Base-by-base conservation (phyloP, 2,888 invertebrate genomes). In the Drosophila mettleri region DNA sequence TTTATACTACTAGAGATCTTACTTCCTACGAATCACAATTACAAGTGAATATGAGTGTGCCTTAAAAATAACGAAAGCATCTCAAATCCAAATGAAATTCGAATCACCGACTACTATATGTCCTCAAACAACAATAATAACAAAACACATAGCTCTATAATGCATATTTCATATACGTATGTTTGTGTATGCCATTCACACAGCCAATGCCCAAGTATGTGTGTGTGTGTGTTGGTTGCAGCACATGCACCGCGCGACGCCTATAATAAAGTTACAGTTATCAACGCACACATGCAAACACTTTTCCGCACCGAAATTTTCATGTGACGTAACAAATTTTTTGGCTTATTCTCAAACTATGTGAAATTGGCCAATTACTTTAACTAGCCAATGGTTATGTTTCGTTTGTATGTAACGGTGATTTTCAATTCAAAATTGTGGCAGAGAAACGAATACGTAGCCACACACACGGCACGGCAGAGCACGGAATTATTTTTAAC, bases 11-110 rank as follows among this genome's bases (percentile, higher is more conserved):
- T 83, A 83, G 80, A 83, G 83, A 86, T 80, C 83, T 83, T 83
- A 86, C 80, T 83, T 72, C 80, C 83, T 86, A 83, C 76, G 69
- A 83, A 86, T 83, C 86, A 83, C 86, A 83, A 80, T 80, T 83
- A 80, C 73, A 86, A 83, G 80, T 83, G 83, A 83, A 66, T 72
- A 64, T 71, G 36, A 45, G 64, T 63, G 18, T 20, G 9, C 51
- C 12, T 51, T 41, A n/a, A 64, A 71, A 67, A 71, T 62, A 51
- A 64, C 61, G 61, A 75, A 67, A 67, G 48, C 61, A 29, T 45
- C 27, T 29, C 57, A 57, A 33, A 58, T 10, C 39, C 46, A 70
- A 8, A 46, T 60, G 67, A 75, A 67, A 39, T 71, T 61, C 31
- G 27, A 75, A 41, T 57, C 74, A 64, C 51, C 61, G 75, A 75